Conservation (phyloP, 2,113 vertebrate species). For the Pongo pygmaeus region DNA sequence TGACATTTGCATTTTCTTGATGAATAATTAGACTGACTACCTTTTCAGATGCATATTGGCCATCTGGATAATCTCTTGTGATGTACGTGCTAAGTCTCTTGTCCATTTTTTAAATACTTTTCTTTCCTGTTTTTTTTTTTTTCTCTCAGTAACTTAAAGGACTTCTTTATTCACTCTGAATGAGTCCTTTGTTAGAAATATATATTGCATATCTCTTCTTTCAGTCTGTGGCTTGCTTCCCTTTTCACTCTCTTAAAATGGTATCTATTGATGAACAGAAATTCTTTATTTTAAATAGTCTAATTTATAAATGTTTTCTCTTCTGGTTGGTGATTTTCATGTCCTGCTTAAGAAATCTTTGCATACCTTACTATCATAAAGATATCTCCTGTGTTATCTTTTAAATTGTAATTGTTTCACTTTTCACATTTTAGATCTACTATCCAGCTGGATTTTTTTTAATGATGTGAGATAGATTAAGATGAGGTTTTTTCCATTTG, state of each 20-base stretch:
- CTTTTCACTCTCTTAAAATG: constrained; percentile 11
- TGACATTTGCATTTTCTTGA: neutral
- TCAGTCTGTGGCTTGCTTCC: constrained; percentile 21
- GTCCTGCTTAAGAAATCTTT: neutral
- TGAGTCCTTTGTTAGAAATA: constrained; percentile 55
- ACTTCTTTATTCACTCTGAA: constrained; percentile 61
- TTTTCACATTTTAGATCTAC: neutral
- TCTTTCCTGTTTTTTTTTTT: neutral
- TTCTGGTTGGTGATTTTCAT: neutral
- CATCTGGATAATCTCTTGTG: neutral
- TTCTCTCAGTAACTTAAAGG: constrained; percentile 36
- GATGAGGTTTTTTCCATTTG: neutral
- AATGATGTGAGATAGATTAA: neutral
- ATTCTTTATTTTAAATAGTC: constrained; percentile 50
- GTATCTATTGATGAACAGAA: constrained; percentile 36
- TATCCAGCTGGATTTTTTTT: neutral
- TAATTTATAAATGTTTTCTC: neutral
- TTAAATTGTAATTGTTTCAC: neutral
- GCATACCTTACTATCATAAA: neutral
- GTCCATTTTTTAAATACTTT: neutral
- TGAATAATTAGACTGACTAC: neutral
- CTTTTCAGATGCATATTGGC: neutral
- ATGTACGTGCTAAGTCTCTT: neutral
- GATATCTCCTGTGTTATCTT: neutral
- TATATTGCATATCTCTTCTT: constrained; percentile 11